phyloP scores from a whole-genome alignment of 2,797 vertebrate species.

The Anguilla anguilla region DNA sequence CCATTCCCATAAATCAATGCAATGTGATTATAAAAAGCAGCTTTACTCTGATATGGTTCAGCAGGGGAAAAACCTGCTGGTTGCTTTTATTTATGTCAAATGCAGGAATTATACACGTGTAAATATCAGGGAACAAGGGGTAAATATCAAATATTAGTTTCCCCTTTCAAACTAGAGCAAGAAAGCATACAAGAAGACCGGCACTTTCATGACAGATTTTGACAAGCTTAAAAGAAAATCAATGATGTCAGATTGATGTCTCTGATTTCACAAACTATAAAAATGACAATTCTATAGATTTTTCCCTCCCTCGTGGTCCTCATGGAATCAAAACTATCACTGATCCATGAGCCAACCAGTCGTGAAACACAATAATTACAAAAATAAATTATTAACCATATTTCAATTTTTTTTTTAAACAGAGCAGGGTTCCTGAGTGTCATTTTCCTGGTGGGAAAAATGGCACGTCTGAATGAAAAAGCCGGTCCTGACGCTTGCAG shows the following conservation, averaged over 20 bases:
- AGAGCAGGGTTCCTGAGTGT: neutral
- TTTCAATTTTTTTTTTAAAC: neutral
- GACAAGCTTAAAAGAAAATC: constrained; percentile 34
- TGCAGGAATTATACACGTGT: neutral
- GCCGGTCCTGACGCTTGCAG: neutral
- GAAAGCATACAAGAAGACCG: constrained; percentile 27
- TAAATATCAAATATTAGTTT: constrained; percentile 38
- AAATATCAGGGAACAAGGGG: constrained; percentile 16
- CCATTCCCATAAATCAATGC: constrained; percentile 37
- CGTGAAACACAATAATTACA: neutral
- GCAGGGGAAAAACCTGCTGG: constrained; percentile 18
- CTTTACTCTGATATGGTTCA: constrained; percentile 20
- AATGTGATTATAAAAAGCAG: constrained; percentile 32
- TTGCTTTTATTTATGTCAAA: constrained; percentile 7
- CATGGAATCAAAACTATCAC: constrained; percentile 19
- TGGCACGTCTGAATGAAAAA: neutral
- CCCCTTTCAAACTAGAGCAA: constrained; percentile 54
- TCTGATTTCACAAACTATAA: constrained; percentile 25
- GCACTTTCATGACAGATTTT: constrained; percentile 34
- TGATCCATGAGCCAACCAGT: constrained; percentile 10
- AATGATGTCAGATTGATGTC: constrained; percentile 14
- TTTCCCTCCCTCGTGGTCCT: constrained; percentile 4
- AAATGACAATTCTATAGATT: constrained; percentile 24
- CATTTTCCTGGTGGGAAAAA: constrained; percentile 35
- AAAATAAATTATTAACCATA: neutral